Evolutionary conservation across 1,140 invertebrate genomes (phyloP).

Genomic region (Leptinotarsa lineolata): DNA sequence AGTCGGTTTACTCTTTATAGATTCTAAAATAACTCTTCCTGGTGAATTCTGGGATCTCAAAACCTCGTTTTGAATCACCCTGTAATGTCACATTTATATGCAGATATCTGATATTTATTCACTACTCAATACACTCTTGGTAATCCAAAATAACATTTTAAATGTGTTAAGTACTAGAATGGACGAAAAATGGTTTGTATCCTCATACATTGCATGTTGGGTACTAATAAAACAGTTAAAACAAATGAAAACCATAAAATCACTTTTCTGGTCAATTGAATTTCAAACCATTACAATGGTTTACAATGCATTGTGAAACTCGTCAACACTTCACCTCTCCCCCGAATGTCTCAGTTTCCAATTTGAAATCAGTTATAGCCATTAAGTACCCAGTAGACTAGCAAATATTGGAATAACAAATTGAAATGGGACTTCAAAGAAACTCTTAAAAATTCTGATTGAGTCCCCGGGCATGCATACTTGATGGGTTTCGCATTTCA

Average conservation of each 20-base stretch:
- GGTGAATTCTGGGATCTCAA: no score
- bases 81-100: conserved; percentile 12
- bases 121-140: conserved; percentile 29
- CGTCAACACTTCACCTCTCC: background rate
- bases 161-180: conserved; percentile 45
- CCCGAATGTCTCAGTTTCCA: background rate
- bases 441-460: background rate
- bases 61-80: background rate
- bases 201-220: background rate
- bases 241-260: background rate
- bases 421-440: conserved; percentile 1
- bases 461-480: background rate
- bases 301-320: no score
- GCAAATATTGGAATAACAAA: conserved; percentile 8
- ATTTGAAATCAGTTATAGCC: background rate
- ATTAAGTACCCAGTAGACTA: background rate
- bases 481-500: background rate
- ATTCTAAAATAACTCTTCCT: no score
- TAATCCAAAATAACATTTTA: conserved; percentile 32
- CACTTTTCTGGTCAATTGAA: no score
- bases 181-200: conserved; percentile 42
- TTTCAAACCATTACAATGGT: no score
- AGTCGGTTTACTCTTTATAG: no score
- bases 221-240: background rate
- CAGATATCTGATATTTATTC: conserved; percentile 40